Conservation (phyloP, 2,797 vertebrate species). For the Chromis chromis region DNA sequence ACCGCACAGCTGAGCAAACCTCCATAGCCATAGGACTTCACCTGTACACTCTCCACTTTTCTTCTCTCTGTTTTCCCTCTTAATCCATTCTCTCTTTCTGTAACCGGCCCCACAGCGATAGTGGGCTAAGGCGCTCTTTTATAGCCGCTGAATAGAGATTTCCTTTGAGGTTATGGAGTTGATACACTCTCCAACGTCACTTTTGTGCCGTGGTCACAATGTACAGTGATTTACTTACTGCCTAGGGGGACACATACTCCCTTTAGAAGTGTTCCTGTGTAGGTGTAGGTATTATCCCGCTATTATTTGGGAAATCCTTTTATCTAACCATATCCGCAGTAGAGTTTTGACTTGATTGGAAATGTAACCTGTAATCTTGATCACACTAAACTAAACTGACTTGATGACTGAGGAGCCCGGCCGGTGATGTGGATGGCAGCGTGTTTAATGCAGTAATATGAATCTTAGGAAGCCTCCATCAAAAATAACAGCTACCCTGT, state of each 20-base stretch:
- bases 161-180: slow-evolving; percentile 82
- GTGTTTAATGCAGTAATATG: not conserved
- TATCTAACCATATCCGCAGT: slow-evolving; percentile 68
- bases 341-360: slow-evolving; percentile 59
- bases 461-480: slow-evolving; percentile 27
- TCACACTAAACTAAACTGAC: slow-evolving; percentile 35
- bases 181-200: slow-evolving; percentile 79
- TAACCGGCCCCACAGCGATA: slow-evolving; percentile 69
- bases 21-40: slow-evolving; percentile 81
- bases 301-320: slow-evolving; percentile 80
- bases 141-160: slow-evolving; percentile 78
- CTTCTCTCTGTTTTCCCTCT: slow-evolving; percentile 80
- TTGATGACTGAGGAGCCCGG: slow-evolving; percentile 38
- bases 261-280: slow-evolving; percentile 71
- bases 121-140: slow-evolving; percentile 70
- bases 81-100: slow-evolving; percentile 83
- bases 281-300: slow-evolving; percentile 73
- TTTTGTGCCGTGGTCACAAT: slow-evolving; percentile 75
- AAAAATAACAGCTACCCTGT: not conserved
- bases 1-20: slow-evolving; percentile 88
- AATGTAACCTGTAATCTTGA: slow-evolving; percentile 56
- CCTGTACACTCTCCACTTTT: slow-evolving; percentile 79
- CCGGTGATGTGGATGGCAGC: slow-evolving; percentile 8
- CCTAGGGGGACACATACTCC: slow-evolving; percentile 68
- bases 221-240: slow-evolving; percentile 74